Percentiles rank a stretch among this genome's conserved stretches.
These are phyloP conservation scores for Pogonomyrmex californicus DNA, from an alignment of 1,140 invertebrate genomes.

Conservation along the genomic window DNA sequence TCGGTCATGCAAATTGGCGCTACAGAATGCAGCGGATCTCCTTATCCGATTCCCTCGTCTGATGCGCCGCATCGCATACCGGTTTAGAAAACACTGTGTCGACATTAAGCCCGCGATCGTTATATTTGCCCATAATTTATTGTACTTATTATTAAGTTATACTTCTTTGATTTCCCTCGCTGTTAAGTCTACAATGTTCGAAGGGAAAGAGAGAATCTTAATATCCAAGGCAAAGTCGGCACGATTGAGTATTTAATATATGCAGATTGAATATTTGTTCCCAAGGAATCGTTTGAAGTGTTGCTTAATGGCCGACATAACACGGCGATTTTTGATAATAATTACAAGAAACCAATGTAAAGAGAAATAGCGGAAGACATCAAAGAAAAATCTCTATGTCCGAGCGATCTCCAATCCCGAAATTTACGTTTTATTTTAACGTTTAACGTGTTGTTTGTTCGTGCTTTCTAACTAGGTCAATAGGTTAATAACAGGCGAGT, in stretches of 20 bases:
- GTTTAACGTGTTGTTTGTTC: neutral
- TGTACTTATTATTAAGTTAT: conserved; percentile 29
- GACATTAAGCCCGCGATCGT: conserved; percentile 40
- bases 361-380: neutral
- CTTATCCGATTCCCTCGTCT: conserved; percentile 15
- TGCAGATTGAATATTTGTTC: neutral
- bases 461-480: neutral
- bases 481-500: neutral
- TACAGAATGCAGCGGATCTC: conserved; percentile 45
- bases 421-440: neutral
- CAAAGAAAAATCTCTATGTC: neutral
- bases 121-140: conserved; percentile 49
- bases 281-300: neutral
- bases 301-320: neutral
- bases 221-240: neutral
- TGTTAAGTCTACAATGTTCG: neutral
- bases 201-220: neutral
- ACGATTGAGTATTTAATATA: neutral
- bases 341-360: neutral
- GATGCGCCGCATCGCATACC: conserved; percentile 31
- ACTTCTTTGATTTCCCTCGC: neutral
- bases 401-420: neutral
- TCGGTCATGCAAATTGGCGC: conserved; percentile 76
- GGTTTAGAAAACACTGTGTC: conserved; percentile 51
- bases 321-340: neutral